Conservation (phyloP, 1,140 invertebrate species). For the Trissolcus basalis region DNA sequence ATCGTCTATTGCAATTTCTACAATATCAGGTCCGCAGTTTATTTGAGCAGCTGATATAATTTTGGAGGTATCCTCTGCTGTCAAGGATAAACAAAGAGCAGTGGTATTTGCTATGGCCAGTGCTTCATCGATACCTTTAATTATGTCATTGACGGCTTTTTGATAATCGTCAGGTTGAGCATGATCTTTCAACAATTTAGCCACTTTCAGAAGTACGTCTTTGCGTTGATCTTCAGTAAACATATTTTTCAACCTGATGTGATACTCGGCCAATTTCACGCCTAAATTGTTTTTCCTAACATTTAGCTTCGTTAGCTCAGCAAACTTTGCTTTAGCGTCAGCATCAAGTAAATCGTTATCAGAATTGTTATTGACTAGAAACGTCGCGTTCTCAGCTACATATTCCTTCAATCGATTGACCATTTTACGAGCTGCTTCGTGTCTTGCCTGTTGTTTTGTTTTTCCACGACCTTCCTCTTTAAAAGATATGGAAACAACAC, state of each 20-base stretch:
- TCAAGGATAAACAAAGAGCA: conserved; percentile 3
- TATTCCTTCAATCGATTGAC: conserved; percentile 68
- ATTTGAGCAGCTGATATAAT: conserved; percentile 36
- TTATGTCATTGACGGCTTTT: not conserved
- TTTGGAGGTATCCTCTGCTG: not conserved
- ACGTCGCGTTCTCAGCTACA: conserved; percentile 24
- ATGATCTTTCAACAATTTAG: conserved; percentile 9
- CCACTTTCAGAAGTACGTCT: conserved; percentile 26
- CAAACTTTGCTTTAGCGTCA: conserved; percentile 32
- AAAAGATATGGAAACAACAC: conserved; percentile 78
- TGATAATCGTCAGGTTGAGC: conserved; percentile 1
- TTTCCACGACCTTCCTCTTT: conserved; percentile 75
- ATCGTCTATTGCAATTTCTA: conserved; percentile 50
- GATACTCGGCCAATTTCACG: conserved; percentile 64
- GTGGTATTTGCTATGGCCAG: conserved; percentile 5
- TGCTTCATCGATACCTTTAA: not conserved
- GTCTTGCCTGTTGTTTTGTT: conserved; percentile 79
- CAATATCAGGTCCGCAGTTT: conserved; percentile 58
- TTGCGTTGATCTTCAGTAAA: conserved; percentile 28
- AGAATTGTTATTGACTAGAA: not conserved
- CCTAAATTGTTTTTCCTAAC: conserved; percentile 63
- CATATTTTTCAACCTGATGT: conserved; percentile 49
- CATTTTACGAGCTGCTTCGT: conserved; percentile 77
- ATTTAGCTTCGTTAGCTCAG: conserved; percentile 39
- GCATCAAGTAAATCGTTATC: not conserved